These are phyloP conservation scores for Osmerus mordax DNA, from an alignment of 2,113 vertebrate genomes.

Conservation along the genomic window DNA sequence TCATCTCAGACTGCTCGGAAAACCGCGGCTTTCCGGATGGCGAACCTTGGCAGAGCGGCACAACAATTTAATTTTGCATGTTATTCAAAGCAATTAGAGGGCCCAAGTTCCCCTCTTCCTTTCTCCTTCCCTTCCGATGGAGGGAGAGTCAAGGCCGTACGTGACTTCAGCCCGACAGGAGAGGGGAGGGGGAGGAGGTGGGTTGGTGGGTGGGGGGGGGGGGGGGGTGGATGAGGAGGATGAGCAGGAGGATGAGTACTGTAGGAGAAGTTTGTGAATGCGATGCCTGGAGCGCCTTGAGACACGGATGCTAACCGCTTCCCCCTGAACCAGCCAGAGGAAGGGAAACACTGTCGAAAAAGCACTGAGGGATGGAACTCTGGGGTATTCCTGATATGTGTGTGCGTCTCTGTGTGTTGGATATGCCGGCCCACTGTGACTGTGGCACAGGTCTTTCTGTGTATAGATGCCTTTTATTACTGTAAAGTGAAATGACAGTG, in stretches of 20 bases:
- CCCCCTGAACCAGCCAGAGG: conserved; percentile 30
- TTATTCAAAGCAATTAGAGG: conserved; percentile 71
- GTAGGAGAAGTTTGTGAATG: conserved; percentile 44
- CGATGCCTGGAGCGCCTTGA: conserved; percentile 37
- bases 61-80: conserved; percentile 71
- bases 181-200: conserved; percentile 19
- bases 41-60: conserved; percentile 60
- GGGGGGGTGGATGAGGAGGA: conserved; percentile 43
- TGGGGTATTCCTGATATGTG: conserved; percentile 22
- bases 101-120: conserved; percentile 41
- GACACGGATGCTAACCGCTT: conserved; percentile 35
- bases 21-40: conserved; percentile 61
- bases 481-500: conserved; percentile 37
- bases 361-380: conserved; percentile 63
- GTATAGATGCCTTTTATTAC: conserved; percentile 40
- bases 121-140: conserved; percentile 48
- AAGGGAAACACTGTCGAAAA: conserved; percentile 46
- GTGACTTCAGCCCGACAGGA: conserved; percentile 57
- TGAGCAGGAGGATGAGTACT: conserved; percentile 39
- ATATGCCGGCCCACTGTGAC: conserved; percentile 4
- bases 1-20: conserved; percentile 57
- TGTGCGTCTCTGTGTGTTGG: conserved; percentile 33
- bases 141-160: conserved; percentile 29
- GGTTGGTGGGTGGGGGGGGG: conserved; percentile 22
- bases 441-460: conserved; percentile 34